These are phyloP conservation scores for Orthosia incerta DNA, from an alignment of 2,888 invertebrate genomes.

Conservation along the genomic window DNA sequence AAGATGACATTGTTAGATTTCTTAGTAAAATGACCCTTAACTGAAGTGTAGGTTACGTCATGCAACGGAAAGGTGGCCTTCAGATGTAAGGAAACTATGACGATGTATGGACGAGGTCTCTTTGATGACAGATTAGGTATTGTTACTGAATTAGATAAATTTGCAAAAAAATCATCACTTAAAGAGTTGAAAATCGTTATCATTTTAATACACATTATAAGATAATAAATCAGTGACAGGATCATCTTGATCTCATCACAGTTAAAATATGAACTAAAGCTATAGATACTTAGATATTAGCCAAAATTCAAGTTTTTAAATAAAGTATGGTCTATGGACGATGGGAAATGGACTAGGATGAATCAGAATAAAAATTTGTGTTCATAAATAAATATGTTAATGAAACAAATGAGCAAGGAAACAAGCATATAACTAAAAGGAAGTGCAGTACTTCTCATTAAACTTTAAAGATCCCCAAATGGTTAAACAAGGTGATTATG, in stretches of 20 bases:
- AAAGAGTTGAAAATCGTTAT: too few species aligned
- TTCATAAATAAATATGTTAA: too few species aligned
- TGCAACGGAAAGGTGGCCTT: constrained; percentile 37
- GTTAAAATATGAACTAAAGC: too few species aligned
- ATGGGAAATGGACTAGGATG: too few species aligned
- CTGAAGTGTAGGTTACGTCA: constrained; percentile 35
- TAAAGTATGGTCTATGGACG: too few species aligned
- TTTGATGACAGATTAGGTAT: constrained; percentile 28
- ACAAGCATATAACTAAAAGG: not conserved
- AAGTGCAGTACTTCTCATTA: not conserved
- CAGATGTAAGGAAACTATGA: constrained; percentile 21
- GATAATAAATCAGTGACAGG: too few species aligned
- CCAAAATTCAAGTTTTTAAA: not conserved
- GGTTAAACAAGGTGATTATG: constrained; percentile 7
- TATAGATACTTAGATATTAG: too few species aligned
- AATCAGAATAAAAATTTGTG: too few species aligned
- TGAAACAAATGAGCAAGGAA: not conserved
- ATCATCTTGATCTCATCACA: too few species aligned
- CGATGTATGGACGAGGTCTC: constrained; percentile 25
- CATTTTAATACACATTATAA: not conserved
- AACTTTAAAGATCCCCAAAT: constrained; percentile 10
- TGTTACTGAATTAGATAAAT: not conserved
- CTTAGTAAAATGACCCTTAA: constrained; percentile 52
- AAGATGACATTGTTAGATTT: constrained; percentile 59
- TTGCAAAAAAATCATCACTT: not conserved